phyloP scores from a whole-genome alignment of 2,113 vertebrate genomes.

The Chaetops frenatus region DNA sequence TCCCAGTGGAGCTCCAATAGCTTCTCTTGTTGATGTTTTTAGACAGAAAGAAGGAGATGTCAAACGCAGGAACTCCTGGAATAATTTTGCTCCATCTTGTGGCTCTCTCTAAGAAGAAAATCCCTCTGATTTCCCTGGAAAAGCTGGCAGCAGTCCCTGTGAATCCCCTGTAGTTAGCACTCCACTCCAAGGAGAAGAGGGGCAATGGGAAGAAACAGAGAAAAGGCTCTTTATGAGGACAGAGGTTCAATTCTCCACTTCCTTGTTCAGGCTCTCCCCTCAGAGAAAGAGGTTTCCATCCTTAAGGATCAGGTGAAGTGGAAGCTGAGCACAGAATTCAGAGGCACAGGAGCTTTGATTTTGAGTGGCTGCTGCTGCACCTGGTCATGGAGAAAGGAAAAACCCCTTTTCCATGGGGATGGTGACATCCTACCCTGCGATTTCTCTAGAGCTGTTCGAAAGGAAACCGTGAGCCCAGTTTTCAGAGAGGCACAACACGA shows the following conservation, averaged over 20 bases:
- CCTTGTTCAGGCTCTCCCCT: neutral
- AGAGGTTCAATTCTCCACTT: neutral
- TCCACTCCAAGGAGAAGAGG: neutral
- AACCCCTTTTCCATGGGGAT: accelerated
- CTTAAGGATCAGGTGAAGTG: neutral
- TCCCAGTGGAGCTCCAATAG: neutral
- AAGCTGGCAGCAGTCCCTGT: neutral
- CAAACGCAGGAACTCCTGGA: neutral
- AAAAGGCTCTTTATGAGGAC: neutral
- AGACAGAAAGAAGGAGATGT: neutral
- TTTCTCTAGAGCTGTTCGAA: neutral
- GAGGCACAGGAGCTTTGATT: neutral
- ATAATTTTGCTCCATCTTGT: conserved; percentile 25
- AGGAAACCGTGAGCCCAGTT: neutral
- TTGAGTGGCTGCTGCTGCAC: neutral
- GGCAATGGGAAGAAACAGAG: accelerated
- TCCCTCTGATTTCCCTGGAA: neutral
- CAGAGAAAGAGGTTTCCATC: neutral
- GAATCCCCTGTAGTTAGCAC: neutral
- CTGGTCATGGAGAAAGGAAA: neutral
- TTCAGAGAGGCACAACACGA: neutral
- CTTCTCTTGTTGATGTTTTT: neutral
- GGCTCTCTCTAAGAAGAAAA: neutral
- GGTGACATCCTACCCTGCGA: neutral
- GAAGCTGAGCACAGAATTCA: neutral